Conservation (phyloP, 2,888 invertebrate species). For the Stegana nigrithorax region DNA sequence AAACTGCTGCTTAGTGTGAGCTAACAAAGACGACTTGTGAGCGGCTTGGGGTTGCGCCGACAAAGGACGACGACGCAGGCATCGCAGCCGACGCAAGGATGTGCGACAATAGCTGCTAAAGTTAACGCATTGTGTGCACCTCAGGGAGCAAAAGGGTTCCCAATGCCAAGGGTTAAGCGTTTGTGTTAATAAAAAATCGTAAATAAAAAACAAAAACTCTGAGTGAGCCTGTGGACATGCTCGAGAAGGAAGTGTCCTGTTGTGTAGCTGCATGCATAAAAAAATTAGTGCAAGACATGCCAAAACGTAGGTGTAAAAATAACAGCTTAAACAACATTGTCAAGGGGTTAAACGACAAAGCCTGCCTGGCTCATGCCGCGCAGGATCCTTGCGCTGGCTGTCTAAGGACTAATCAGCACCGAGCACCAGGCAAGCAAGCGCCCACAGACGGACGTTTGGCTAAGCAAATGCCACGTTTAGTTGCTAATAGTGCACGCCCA, state of each 20-base stretch:
- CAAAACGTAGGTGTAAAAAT: too few species aligned
- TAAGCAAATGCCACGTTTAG: constrained; percentile 35
- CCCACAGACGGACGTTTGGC: constrained; percentile 29
- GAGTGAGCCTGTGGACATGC: too few species aligned
- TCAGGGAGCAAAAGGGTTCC: not conserved
- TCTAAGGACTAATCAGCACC: too few species aligned
- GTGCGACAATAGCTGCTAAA: not conserved
- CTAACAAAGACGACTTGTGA: not conserved
- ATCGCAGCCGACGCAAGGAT: too few species aligned
- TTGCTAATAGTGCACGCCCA: constrained; percentile 24
- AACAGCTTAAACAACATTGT: too few species aligned
- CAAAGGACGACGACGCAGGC: not conserved
- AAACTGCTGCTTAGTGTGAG: not conserved
- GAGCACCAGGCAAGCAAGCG: not conserved
- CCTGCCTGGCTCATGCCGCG: too few species aligned
- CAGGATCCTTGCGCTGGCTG: not conserved
- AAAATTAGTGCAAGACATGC: too few species aligned
- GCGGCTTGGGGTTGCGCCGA: not conserved
- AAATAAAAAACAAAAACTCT: not conserved
- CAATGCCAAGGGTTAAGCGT: too few species aligned
- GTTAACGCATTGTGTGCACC: not conserved
- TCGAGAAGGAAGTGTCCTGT: too few species aligned
- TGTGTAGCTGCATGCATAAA: too few species aligned
- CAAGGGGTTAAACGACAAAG: too few species aligned
- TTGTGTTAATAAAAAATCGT: too few species aligned